Evolutionary conservation across 2,797 vertebrate genomes (phyloP), one percentile per base, ranked within the genome.

Genomic region (Lycodopsis pacificus): DNA sequence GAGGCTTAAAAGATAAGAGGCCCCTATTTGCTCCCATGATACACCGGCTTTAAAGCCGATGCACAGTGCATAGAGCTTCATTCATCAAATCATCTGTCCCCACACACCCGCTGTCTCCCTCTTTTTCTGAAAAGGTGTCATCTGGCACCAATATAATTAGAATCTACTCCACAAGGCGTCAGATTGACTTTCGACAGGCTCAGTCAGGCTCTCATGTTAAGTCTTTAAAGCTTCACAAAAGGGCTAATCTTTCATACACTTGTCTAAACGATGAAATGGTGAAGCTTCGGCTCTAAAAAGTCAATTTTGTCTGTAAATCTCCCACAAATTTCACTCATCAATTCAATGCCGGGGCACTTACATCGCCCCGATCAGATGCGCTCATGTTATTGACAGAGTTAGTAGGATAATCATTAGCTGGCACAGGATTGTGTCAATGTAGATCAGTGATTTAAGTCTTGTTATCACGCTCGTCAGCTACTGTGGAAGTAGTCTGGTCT

Each of bases 201-300:
- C 65, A 72, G 65, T 67, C 57, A 58, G 25, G 65, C 76, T 79
- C 86, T 86, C 30, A 61, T 74, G 83, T 73, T 54, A 61, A 80
- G 75, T 83, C 63, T 80, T 83, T 79, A 77, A 78, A 81, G 86
- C 82, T 62, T 65, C 61, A 76, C 65, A 83, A 81, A 73, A 70
- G 54, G 25, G 62, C 25, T 80, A 85, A 81, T 86, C 77, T 83
- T 63, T 73, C 81, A 71, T 9, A 54, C 53, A 22, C 77, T 57
- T 77, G 63, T 87, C 69, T 72, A 76, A 81, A 75, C 8, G 48
- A 65, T 38, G 61, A 58, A 61, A 73, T 76, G 40, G 59, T 0
- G 20, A 67, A 42, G 58, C 59, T 67, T 32, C 72, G 67, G 49
- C 82, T 61, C 34, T 72, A 30, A 34, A 71, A 57, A 68, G 69